These are phyloP conservation scores for Sebastes dallii DNA, from an alignment of 2,797 vertebrate species.

Conservation along the genomic window DNA sequence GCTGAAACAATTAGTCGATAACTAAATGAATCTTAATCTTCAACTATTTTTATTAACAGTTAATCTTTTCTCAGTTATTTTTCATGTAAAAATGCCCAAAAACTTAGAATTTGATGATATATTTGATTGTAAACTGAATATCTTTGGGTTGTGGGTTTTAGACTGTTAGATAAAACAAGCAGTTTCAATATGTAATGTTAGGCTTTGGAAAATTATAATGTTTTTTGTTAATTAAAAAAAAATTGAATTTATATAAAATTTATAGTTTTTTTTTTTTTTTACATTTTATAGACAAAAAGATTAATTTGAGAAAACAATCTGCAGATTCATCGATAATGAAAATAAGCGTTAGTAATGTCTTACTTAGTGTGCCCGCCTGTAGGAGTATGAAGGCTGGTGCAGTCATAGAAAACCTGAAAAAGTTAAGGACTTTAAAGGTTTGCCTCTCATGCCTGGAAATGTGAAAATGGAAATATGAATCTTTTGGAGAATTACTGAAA, in stretches of 20 bases:
- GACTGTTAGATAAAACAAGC: background rate
- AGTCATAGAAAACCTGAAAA: too few species aligned
- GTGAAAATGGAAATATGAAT: background rate
- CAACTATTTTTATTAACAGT: background rate
- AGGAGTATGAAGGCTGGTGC: too few species aligned
- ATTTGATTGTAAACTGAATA: background rate
- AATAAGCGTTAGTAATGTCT: too few species aligned
- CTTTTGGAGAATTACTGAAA: background rate
- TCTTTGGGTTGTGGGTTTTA: background rate
- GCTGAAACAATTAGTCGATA: background rate
- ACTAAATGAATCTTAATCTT: background rate
- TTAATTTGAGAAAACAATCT: too few species aligned
- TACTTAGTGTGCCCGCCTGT: too few species aligned
- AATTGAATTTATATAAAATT: too few species aligned
- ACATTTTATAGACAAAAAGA: too few species aligned
- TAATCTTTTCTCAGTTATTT: background rate
- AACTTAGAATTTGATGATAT: background rate
- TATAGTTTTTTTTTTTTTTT: too few species aligned
- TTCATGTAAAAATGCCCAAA: background rate
- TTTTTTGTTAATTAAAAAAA: too few species aligned
- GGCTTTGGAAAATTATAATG: background rate
- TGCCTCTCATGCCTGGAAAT: background rate
- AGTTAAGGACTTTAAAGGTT: too few species aligned
- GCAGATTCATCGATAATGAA: rapidly evolving
- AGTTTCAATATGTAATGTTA: background rate